Percentiles rank a stretch among this genome's conserved stretches.
Conservation (phyloP, 1,140 invertebrate species). For the Scylla paramamosain region DNA sequence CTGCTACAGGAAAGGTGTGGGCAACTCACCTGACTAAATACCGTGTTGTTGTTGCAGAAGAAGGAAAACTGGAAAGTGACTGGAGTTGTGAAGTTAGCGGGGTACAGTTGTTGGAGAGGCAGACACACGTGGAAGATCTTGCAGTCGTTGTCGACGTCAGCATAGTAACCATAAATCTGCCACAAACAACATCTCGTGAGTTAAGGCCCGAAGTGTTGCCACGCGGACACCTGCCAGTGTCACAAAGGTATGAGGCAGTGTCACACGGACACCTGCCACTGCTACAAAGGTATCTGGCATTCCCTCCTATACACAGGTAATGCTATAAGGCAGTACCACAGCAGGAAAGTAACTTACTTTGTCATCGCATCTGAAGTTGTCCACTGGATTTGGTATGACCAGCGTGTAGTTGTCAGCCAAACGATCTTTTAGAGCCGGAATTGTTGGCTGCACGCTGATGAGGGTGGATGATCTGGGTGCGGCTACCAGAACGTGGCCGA, state of each 20-base stretch:
- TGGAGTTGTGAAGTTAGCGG: conserved; percentile 46
- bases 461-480: conserved; percentile 2
- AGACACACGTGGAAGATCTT: conserved; percentile 62
- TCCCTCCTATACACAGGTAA: neutral
- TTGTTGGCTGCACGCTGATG: neutral
- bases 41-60: conserved; percentile 50
- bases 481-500: conserved; percentile 53
- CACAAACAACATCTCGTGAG: neutral
- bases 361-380: conserved; percentile 57
- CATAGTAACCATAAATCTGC: conserved; percentile 64
- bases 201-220: neutral
- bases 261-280: neutral
- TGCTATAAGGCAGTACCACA: neutral
- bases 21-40: conserved; percentile 53
- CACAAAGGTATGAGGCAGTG: neutral
- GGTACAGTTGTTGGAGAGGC: conserved; percentile 51
- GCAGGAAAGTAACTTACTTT: conserved; percentile 5
- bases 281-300: neutral
- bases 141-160: conserved; percentile 64
- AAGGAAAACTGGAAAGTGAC: conserved; percentile 62
- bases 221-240: neutral
- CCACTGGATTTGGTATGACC: conserved; percentile 32
- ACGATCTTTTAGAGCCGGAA: neutral
- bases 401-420: conserved; percentile 37
- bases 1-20: neutral